phyloP scores from a whole-genome alignment of 2,888 invertebrate genomes.

The Candidula unifasciata region DNA sequence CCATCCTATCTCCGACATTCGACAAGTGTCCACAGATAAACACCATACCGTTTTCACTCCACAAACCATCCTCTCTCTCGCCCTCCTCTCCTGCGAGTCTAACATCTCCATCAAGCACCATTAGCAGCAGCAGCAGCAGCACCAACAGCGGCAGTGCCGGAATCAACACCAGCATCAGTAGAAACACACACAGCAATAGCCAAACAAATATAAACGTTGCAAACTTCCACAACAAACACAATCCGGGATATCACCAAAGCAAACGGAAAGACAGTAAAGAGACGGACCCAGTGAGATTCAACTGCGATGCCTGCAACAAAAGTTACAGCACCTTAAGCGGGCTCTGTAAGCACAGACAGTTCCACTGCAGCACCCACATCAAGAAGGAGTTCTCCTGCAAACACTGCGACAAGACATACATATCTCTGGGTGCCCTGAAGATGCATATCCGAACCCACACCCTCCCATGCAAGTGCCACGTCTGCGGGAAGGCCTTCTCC shows the following conservation, averaged over 20 bases:
- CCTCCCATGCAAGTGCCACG: constrained; percentile 95
- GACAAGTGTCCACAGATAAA: neutral
- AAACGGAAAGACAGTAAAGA: neutral
- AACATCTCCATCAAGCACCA: constrained; percentile 34
- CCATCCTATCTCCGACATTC: constrained; percentile 23
- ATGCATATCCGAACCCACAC: constrained; percentile 99
- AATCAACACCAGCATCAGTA: neutral
- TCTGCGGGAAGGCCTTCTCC: constrained; percentile 98
- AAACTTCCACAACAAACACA: neutral
- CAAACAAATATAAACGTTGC: neutral
- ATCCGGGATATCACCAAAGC: neutral
- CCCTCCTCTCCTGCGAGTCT: constrained; percentile 34
- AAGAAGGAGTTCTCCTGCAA: constrained; percentile 96
- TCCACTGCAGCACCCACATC: constrained; percentile 88
- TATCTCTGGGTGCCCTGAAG: constrained; percentile 95
- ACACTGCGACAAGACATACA: constrained; percentile 96
- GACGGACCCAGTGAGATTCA: constrained; percentile 48
- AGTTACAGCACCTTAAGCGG: constrained; percentile 96
- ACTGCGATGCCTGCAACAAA: constrained; percentile 92
- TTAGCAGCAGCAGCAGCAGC: constrained; percentile 3
- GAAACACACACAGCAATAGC: neutral
- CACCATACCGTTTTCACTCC: constrained; percentile 1
- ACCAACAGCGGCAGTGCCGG: neutral
- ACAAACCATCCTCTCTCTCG: constrained; percentile 19
- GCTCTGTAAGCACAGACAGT: constrained; percentile 94